phyloP scores from a whole-genome alignment of 2,113 vertebrate genomes.

The Sebastes schlegelii region DNA sequence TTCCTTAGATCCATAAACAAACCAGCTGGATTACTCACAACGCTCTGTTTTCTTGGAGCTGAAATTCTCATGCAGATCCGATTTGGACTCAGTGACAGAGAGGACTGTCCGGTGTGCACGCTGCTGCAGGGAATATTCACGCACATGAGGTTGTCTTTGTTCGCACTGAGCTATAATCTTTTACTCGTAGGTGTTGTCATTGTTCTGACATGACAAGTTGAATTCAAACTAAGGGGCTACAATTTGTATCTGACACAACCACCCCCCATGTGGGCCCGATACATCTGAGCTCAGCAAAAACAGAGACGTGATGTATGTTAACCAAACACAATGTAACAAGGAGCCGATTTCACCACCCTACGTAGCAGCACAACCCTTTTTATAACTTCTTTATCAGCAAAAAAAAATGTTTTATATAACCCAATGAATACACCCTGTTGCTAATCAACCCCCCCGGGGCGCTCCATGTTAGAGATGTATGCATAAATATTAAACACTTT shows the following conservation, averaged over 20 bases:
- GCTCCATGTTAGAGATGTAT: slow-evolving; percentile 5
- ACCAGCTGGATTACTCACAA: not conserved
- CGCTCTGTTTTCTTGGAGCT: not conserved
- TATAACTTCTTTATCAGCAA: slow-evolving; percentile 20
- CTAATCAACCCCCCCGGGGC: not conserved
- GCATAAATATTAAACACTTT: slow-evolving; percentile 47
- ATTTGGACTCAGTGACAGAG: not conserved
- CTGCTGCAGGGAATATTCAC: slow-evolving; percentile 3
- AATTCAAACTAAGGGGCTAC: slow-evolving; percentile 28
- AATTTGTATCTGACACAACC: slow-evolving; percentile 24
- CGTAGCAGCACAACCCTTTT: not conserved
- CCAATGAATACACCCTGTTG: slow-evolving; percentile 10
- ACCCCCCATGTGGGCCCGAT: slow-evolving; percentile 2
- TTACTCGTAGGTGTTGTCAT: slow-evolving; percentile 35
- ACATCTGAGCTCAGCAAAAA: slow-evolving; percentile 48
- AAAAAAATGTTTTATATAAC: slow-evolving; percentile 21
- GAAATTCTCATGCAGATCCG: slow-evolving; percentile 1
- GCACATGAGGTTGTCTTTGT: slow-evolving; percentile 16
- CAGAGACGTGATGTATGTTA: slow-evolving; percentile 38
- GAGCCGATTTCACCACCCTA: not conserved
- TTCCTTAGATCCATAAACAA: slow-evolving; percentile 12
- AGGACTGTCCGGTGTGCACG: not conserved
- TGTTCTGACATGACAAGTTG: slow-evolving; percentile 34
- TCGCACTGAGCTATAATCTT: slow-evolving; percentile 5
- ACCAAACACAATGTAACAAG: slow-evolving; percentile 34